A percentile compares a stretch with the other conserved stretches of the same genome.
phyloP scores from a whole-genome alignment of 1,140 invertebrate species.

The Aphelenchoides besseyi region DNA sequence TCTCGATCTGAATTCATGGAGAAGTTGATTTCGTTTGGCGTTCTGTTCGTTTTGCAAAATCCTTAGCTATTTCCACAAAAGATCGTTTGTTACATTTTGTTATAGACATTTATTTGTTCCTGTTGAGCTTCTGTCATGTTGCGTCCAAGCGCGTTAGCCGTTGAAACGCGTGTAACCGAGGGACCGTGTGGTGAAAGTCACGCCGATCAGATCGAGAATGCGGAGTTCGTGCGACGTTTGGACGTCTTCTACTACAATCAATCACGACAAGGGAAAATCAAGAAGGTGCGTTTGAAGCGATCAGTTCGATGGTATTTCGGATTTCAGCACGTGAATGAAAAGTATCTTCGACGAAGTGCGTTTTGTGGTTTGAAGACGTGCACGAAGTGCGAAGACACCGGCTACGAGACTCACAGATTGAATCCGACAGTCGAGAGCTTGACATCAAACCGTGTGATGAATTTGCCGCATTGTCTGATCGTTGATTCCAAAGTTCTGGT shows the following conservation, averaged over 20 bases:
- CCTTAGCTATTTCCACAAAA: too few species aligned
- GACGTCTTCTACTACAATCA: constrained; percentile 15
- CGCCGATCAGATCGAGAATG: constrained; percentile 6
- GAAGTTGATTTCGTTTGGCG: too few species aligned
- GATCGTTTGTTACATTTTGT: too few species aligned
- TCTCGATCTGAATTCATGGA: too few species aligned
- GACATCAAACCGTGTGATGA: constrained; percentile 12
- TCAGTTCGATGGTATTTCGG: neutral
- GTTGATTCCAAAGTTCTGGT: constrained; percentile 28
- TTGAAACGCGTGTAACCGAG: constrained; percentile 1
- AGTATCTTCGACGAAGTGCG: constrained; percentile 4
- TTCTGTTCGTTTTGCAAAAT: too few species aligned
- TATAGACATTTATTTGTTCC: too few species aligned
- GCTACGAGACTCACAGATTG: neutral
- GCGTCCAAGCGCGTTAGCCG: neutral
- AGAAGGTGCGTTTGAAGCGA: neutral
- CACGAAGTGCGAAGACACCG: neutral
- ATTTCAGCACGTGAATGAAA: constrained; percentile 9
- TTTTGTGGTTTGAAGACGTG: constrained; percentile 12
- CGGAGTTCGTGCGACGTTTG: neutral
- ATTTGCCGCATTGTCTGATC: constrained; percentile 9
- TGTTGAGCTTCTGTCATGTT: too few species aligned
- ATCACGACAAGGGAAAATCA: neutral
- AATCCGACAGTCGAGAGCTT: neutral
- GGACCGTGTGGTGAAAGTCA: neutral